Evolutionary conservation across 2,113 vertebrate genomes (phyloP).

Genomic region (Phalacrocorax carbo): DNA sequence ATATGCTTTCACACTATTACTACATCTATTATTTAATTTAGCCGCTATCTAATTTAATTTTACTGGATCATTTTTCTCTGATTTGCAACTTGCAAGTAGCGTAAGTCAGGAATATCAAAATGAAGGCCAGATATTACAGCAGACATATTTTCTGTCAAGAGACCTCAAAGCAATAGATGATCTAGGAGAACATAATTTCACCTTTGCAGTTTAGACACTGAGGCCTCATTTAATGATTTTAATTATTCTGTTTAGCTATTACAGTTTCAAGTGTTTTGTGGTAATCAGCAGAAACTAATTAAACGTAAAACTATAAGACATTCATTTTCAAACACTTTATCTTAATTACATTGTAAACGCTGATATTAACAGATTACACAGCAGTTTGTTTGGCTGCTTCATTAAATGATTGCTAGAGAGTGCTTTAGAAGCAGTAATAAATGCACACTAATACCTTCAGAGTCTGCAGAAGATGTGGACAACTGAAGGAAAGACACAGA

Average conservation of each 20-base stretch:
- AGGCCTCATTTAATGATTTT: slow-evolving; percentile 29
- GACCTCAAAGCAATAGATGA: neutral
- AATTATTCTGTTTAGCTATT: slow-evolving; percentile 67
- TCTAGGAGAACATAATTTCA: slow-evolving; percentile 11
- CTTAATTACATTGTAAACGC: slow-evolving; percentile 65
- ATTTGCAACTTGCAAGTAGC: neutral
- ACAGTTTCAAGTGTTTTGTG: slow-evolving; percentile 45
- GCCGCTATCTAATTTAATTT: neutral
- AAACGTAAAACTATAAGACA: slow-evolving; percentile 55
- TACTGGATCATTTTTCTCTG: neutral
- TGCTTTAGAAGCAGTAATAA: slow-evolving; percentile 21
- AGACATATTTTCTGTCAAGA: neutral
- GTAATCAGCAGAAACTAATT: slow-evolving; percentile 62
- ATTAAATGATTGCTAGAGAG: slow-evolving; percentile 51
- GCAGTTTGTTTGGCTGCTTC: slow-evolving; percentile 51
- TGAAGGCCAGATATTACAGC: neutral
- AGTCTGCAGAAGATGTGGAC: neutral
- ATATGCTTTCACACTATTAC: neutral
- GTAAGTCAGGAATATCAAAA: neutral
- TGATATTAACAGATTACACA: slow-evolving; percentile 64
- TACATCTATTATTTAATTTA: neutral
- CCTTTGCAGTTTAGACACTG: neutral
- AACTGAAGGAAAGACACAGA: neutral
- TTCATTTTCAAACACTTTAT: slow-evolving; percentile 61
- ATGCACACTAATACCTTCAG: slow-evolving; percentile 8